phyloP scores from a whole-genome alignment of 2,888 invertebrate genomes.

The Aelia acuminata region DNA sequence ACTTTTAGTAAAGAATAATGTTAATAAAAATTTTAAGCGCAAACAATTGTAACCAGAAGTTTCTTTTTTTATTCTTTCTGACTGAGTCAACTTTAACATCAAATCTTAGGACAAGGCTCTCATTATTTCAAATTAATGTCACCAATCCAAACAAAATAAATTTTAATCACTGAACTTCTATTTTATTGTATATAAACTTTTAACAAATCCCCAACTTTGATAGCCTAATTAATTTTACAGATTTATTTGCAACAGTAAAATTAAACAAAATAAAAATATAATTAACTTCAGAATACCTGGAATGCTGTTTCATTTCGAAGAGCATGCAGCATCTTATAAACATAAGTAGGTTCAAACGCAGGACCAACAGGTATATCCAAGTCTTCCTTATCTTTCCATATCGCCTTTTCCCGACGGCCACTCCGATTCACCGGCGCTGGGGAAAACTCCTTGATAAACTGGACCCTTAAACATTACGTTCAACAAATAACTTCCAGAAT shows the following conservation, averaged over 20 bases:
- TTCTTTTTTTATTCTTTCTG: no score
- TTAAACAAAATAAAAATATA: background rate
- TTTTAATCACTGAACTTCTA: no score
- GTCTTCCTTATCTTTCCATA: constrained; percentile 61
- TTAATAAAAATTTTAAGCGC: no score
- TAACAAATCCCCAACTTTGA: no score
- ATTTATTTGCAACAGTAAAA: background rate
- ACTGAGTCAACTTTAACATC: no score
- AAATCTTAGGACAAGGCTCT: no score
- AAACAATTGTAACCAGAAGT: no score
- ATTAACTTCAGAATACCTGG: constrained; percentile 24
- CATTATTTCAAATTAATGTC: no score
- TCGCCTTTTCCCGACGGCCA: constrained; percentile 70
- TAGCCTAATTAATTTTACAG: no score
- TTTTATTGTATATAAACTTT: no score
- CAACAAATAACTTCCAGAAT: background rate
- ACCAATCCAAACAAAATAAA: no score
- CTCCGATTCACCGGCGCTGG: constrained; percentile 71
- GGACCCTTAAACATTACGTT: constrained; percentile 73
- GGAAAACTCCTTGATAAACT: constrained; percentile 85
- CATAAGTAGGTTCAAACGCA: constrained; percentile 91
- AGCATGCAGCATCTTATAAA: constrained; percentile 87
- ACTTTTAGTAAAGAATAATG: background rate
- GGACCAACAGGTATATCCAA: constrained; percentile 75
- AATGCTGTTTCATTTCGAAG: constrained; percentile 77